Evolutionary conservation across 2,888 invertebrate genomes (phyloP).

Genomic region (Drosophila heteroneura): DNA sequence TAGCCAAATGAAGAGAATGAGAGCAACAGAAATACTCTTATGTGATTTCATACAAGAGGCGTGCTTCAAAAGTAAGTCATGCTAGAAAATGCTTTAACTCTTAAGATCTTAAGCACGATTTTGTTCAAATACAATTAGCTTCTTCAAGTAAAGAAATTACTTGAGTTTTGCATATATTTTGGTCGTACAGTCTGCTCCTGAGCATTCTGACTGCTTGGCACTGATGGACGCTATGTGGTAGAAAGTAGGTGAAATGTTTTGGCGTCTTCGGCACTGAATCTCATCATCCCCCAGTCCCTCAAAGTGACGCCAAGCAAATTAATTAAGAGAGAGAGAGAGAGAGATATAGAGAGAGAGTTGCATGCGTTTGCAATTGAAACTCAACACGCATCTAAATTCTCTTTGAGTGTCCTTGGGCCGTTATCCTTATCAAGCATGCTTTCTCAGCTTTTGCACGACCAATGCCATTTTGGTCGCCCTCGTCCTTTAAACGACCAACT

Average conservation of each 20-base stretch:
- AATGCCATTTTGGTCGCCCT: slow-evolving; percentile 42
- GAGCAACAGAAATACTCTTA: slow-evolving; percentile 12
- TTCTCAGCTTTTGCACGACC: slow-evolving; percentile 49
- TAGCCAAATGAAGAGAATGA: slow-evolving; percentile 11
- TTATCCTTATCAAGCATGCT: slow-evolving; percentile 62
- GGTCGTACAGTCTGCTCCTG: background rate
- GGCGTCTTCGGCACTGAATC: slow-evolving; percentile 19
- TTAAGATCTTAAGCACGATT: background rate
- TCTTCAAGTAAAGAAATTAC: background rate
- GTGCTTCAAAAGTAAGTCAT: slow-evolving; percentile 17
- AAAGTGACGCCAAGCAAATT: slow-evolving; percentile 18
- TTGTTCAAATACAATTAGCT: background rate
- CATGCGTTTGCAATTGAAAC: slow-evolving; percentile 25
- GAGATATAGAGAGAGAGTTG: slow-evolving; percentile 6
- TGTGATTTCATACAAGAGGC: slow-evolving; percentile 13
- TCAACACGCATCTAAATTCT: slow-evolving; percentile 20
- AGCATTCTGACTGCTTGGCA: background rate
- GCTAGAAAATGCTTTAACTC: background rate
- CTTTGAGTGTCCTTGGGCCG: slow-evolving; percentile 43
- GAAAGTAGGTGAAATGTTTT: slow-evolving; percentile 25
- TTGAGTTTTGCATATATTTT: background rate
- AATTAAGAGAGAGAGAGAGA: slow-evolving; percentile 1
- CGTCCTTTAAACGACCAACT: slow-evolving; percentile 61
- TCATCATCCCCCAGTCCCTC: slow-evolving; percentile 5
- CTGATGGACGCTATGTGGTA: slow-evolving; percentile 1